A percentile compares a stretch with the other conserved stretches of the same genome.
These are phyloP conservation scores for Polyploca ridens DNA, from an alignment of 2,888 invertebrate species.

Conservation along the genomic window DNA sequence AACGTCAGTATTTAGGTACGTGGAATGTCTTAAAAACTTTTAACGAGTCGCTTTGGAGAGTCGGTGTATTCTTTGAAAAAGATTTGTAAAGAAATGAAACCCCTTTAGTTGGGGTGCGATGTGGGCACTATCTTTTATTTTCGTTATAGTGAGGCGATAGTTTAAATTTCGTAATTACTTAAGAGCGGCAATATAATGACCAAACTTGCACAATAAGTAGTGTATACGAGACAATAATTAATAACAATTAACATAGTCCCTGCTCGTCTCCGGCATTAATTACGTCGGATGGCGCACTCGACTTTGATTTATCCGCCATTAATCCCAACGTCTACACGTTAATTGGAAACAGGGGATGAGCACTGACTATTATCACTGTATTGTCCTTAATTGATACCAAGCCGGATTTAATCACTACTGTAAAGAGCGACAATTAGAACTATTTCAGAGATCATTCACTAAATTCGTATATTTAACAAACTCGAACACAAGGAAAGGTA, in stretches of 20 bases:
- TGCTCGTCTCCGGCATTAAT: slow-evolving; percentile 19
- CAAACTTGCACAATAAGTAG: slow-evolving; percentile 11
- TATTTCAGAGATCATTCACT: too few relatives aligned
- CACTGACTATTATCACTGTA: slow-evolving; percentile 15
- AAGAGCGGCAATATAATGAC: neutral
- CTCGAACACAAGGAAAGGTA: too few relatives aligned
- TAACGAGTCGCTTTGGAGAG: slow-evolving; percentile 6
- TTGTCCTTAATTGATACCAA: slow-evolving; percentile 6
- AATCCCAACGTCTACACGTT: slow-evolving; percentile 15
- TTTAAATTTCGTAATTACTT: slow-evolving; percentile 10
- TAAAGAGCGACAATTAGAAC: neutral
- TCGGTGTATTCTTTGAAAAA: neutral
- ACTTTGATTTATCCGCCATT: slow-evolving; percentile 21
- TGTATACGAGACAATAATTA: slow-evolving; percentile 31
- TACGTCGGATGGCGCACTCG: slow-evolving; percentile 17
- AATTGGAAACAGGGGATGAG: slow-evolving; percentile 14
- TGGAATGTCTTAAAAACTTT: neutral
- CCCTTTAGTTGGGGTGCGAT: neutral
- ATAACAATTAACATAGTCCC: slow-evolving; percentile 38
- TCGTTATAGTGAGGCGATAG: neutral
- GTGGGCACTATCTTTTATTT: neutral
- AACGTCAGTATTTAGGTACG: neutral
- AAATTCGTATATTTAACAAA: too few relatives aligned
- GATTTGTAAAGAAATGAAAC: neutral
- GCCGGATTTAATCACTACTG: neutral